A percentile compares a stretch with the other conserved stretches of the same genome.
Conservation (phyloP, 1,140 invertebrate species). For the Scaptomyza hsui region DNA sequence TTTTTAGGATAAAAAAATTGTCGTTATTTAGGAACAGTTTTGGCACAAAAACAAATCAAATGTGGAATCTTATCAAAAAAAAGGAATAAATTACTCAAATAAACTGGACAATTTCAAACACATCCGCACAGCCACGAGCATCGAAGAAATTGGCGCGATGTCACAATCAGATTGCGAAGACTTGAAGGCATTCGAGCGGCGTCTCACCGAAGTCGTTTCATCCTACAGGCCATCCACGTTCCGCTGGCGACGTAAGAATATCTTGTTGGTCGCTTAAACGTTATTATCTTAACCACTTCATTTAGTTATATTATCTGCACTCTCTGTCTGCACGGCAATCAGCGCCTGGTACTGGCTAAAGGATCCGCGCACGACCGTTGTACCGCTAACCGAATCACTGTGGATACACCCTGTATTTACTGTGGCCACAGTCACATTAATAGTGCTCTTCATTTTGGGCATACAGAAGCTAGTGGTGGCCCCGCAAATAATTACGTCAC, state of each 20-base stretch:
- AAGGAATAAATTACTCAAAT: slow-evolving; percentile 52
- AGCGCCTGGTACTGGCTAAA: slow-evolving; percentile 97
- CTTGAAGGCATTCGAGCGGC: slow-evolving; percentile 97
- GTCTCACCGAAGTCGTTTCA: slow-evolving; percentile 97
- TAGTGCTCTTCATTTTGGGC: slow-evolving; percentile 94
- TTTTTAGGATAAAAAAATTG: slow-evolving; percentile 17
- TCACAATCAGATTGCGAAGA: slow-evolving; percentile 86
- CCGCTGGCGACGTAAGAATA: slow-evolving; percentile 94
- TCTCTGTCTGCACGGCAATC: slow-evolving; percentile 94
- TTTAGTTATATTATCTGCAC: slow-evolving; percentile 92
- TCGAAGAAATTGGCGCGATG: slow-evolving; percentile 75
- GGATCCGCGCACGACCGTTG: slow-evolving; percentile 94
- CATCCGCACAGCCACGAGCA: slow-evolving; percentile 71
- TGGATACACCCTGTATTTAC: slow-evolving; percentile 98
- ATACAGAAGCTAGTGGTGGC: slow-evolving; percentile 98
- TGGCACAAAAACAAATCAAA: slow-evolving; percentile 56
- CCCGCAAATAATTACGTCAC: slow-evolving; percentile 96
- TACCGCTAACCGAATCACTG: slow-evolving; percentile 95
- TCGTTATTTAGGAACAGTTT: slow-evolving; percentile 39
- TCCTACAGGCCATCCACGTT: slow-evolving; percentile 95
- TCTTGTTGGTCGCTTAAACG: background rate
- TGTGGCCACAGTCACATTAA: slow-evolving; percentile 92
- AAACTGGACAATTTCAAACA: slow-evolving; percentile 73
- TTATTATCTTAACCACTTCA: slow-evolving; percentile 4
- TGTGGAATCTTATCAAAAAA: slow-evolving; percentile 69